These are phyloP conservation scores for Apogon talboti DNA, from an alignment of 2,797 vertebrate species.

Conservation along the genomic window DNA sequence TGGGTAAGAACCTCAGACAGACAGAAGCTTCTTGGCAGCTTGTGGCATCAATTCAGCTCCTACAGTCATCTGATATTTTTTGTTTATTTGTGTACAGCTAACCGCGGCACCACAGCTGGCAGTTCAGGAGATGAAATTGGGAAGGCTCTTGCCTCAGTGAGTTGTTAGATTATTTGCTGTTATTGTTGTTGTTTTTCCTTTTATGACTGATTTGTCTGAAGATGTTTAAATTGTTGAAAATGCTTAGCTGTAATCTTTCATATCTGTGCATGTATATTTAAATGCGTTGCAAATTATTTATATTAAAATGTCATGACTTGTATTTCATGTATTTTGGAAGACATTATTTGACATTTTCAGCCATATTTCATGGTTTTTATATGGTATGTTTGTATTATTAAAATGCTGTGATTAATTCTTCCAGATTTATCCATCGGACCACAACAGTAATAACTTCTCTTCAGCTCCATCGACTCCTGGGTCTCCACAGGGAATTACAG, in stretches of 20 bases:
- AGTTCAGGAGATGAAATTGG: slow-evolving; percentile 98
- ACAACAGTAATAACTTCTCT: slow-evolving; percentile 96
- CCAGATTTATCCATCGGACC: slow-evolving; percentile 98
- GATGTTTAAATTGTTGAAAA: too few species aligned
- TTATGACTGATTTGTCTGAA: too few species aligned
- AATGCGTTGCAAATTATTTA: not conserved
- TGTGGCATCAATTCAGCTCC: slow-evolving; percentile 22
- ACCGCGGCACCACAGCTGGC: slow-evolving; percentile 90
- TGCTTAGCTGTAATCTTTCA: too few species aligned
- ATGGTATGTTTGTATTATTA: slow-evolving; percentile 55
- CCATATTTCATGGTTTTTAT: too few species aligned
- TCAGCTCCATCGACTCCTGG: slow-evolving; percentile 95
- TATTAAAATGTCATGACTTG: not conserved
- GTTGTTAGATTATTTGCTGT: slow-evolving; percentile 61
- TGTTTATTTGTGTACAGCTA: slow-evolving; percentile 81
- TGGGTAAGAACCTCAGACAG: slow-evolving; percentile 82
- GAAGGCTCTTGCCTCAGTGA: slow-evolving; percentile 98
- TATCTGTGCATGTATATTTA: not conserved
- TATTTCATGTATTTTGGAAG: slow-evolving; percentile 7
- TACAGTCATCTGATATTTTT: slow-evolving; percentile 18
- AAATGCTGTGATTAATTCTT: slow-evolving; percentile 68
- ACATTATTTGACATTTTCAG: not conserved
- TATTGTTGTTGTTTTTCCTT: slow-evolving; percentile 21
- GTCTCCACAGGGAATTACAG: slow-evolving; percentile 95
- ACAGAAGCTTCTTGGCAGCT: slow-evolving; percentile 1